Base-by-base conservation (phyloP, 2,888 invertebrate genomes). In the Drosophila macrothrix region DNA sequence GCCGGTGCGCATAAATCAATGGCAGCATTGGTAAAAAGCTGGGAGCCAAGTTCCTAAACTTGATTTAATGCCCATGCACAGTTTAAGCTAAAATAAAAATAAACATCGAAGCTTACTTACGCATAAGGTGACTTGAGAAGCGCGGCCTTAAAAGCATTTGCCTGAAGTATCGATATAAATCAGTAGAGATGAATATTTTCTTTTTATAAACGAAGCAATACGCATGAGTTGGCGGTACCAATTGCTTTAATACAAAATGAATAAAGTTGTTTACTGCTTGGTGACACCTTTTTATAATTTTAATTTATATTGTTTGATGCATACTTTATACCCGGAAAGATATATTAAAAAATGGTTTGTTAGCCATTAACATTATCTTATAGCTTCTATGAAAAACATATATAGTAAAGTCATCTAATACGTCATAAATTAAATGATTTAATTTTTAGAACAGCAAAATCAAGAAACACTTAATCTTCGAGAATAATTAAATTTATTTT, bases 11-110 rank as follows among this genome's bases (percentile, higher is more conserved):
- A 85, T 85, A 85, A 85, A 85, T 85, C 85, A 85, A 82, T 82
- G 78, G 78, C 83, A 87, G 80, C 71, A 73, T 61, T 67, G 67
- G 74, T 56, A 67, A 62, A 79, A 66, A 75, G 75, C 77, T 80
- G 76, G 54, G 59, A 72, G 84, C 75, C 83, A 83, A 85, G 87
- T 83, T 83, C 62, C 82, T 67, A 83, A 84, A 83, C 82, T 84
- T 85, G 87, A 86, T 87, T 85, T 85, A 85, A 84, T 83, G 82
- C 79, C 72, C 56, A 53, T 62, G 82, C 58, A 62, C 35, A 69
- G 71, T 62, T 67, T 59, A 74, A 67, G 58, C 66, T 16, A 31
- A 46, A 53, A 41, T 25, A 61, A 41, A 60, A 56, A 64, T 49
- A 61, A 66, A 69, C 69, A 69, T 54, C 46, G 61, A 65, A 68